Percentiles rank a stretch among this genome's conserved stretches.
phyloP scores from a whole-genome alignment of 2,113 vertebrate genomes.

The Corythaeola cristata region DNA sequence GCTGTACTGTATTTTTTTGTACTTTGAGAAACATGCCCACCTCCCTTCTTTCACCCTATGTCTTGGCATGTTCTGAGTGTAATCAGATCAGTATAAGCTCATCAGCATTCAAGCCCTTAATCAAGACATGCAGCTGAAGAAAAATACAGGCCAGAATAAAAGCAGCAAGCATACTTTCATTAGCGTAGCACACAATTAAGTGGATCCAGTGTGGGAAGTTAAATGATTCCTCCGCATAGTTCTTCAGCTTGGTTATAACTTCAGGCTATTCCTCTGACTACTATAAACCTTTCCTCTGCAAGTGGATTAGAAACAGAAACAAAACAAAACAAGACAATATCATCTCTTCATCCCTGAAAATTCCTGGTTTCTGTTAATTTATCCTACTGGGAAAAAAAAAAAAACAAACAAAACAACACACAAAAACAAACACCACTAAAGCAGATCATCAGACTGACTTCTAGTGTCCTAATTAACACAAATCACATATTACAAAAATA shows the following conservation, averaged over 20 bases:
- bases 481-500: background rate
- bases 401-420: too few relatives aligned
- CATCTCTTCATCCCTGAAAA: background rate
- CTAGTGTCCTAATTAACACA: background rate
- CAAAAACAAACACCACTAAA: background rate
- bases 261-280: background rate
- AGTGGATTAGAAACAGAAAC: background rate
- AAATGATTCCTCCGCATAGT: background rate
- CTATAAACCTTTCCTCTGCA: background rate
- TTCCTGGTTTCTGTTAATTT: background rate
- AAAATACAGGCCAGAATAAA: background rate
- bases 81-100: background rate
- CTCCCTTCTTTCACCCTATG: background rate
- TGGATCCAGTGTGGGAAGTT: background rate
- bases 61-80: background rate
- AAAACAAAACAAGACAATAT: background rate
- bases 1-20: background rate
- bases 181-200: background rate
- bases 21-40: background rate
- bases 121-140: background rate
- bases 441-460: background rate
- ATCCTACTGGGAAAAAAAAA: too few relatives aligned
- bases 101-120: background rate
- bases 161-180: background rate
- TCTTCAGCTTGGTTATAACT: background rate